These are phyloP conservation scores for Cyclina sinensis DNA, from an alignment of 1,140 invertebrate genomes.

Conservation along the genomic window DNA sequence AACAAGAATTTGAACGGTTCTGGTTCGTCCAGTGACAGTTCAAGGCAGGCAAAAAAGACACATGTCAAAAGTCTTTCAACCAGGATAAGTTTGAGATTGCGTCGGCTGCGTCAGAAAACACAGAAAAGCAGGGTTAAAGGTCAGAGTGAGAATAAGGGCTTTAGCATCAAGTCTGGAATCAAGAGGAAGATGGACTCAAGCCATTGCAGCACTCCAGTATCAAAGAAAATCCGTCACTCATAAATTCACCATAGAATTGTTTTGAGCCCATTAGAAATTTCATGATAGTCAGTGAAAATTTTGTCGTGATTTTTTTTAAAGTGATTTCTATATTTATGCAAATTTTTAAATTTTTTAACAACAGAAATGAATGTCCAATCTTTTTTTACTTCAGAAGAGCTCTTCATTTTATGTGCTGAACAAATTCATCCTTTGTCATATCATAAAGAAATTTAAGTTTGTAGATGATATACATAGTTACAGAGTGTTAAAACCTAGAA, in stretches of 20 bases:
- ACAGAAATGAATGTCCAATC: not conserved
- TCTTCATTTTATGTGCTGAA: not conserved
- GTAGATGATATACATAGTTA: too few species aligned
- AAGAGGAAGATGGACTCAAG: conserved; percentile 59
- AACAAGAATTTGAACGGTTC: conserved; percentile 57
- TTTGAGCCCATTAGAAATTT: not conserved
- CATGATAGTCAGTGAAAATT: too few species aligned
- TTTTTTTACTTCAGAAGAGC: not conserved
- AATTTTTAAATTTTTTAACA: not conserved
- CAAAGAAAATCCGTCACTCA: conserved; percentile 60
- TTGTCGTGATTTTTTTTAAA: too few species aligned
- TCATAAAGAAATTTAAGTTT: not conserved
- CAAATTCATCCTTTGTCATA: not conserved
- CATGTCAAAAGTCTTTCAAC: conserved; percentile 49
- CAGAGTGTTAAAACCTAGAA: too few species aligned
- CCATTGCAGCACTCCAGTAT: conserved; percentile 18
- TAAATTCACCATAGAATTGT: not conserved
- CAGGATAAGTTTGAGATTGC: conserved; percentile 61
- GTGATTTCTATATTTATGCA: not conserved
- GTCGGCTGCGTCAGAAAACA: conserved; percentile 52
- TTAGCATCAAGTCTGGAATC: conserved; percentile 16
- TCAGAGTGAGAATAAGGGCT: conserved; percentile 47
- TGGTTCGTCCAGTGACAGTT: not conserved
- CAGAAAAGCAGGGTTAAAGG: conserved; percentile 9
- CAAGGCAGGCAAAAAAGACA: conserved; percentile 20